Conservation (phyloP, 2,888 invertebrate genomes). For the Dromius quadrimaculatus region DNA sequence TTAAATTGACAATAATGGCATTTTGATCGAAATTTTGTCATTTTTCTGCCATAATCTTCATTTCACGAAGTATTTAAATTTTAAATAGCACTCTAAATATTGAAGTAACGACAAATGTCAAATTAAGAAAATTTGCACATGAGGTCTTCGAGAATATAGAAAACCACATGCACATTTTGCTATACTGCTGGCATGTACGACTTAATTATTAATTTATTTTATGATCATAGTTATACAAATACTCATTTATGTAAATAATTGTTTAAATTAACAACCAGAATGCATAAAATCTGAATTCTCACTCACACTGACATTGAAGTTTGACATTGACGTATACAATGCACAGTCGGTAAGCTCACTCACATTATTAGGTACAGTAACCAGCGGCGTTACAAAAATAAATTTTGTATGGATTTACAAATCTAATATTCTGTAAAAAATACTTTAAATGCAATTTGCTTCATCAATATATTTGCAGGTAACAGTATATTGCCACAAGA, state of each 20-base stretch:
- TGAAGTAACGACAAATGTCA: no score
- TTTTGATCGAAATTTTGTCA: no score
- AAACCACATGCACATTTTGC: conserved; percentile 10
- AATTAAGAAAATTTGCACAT: conserved; percentile 11
- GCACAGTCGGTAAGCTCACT: conserved; percentile 28
- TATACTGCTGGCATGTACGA: conserved; percentile 9
- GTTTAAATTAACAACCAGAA: background rate
- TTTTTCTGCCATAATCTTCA: no score
- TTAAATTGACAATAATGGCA: no score
- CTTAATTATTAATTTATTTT: conserved; percentile 2
- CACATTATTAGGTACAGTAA: background rate
- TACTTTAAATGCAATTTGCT: background rate
- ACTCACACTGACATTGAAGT: conserved; percentile 24
- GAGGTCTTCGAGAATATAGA: no score
- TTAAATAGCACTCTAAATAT: no score
- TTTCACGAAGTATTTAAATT: no score
- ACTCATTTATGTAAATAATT: background rate
- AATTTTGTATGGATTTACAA: conserved; percentile 6
- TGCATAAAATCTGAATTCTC: background rate
- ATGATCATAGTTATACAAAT: conserved; percentile 5
- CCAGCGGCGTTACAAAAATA: conserved; percentile 27
- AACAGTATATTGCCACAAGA: no score
- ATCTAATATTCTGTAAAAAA: background rate
- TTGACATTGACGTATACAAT: background rate
- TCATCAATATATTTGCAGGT: background rate